These are phyloP conservation scores for Leucophenga maculata DNA, from an alignment of 2,888 invertebrate genomes.

Conservation along the genomic window DNA sequence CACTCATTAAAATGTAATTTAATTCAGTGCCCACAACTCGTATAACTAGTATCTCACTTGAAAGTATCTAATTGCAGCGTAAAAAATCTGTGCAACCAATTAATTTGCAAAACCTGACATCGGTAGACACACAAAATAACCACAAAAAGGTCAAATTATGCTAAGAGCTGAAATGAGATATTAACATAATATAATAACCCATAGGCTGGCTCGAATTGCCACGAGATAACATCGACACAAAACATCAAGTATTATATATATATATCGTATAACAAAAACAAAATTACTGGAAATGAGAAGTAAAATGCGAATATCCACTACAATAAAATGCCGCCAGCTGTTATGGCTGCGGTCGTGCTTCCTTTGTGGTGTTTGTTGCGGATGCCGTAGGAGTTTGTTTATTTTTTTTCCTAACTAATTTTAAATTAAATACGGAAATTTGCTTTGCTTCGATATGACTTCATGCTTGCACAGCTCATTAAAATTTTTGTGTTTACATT, in stretches of 20 bases:
- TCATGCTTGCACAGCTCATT: conserved; percentile 3
- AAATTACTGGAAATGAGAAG: background rate
- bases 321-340: background rate
- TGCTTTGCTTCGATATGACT: background rate
- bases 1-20: too few species aligned
- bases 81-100: conserved; percentile 24
- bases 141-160: background rate
- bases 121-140: conserved; percentile 8
- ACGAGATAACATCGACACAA: background rate
- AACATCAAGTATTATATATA: background rate
- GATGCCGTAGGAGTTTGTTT: background rate
- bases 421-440: conserved; percentile 1
- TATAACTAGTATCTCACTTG: too few species aligned
- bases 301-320: background rate
- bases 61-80: too few species aligned
- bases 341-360: background rate
- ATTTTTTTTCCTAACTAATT: background rate
- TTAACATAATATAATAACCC: conserved; percentile 20
- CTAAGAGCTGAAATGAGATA: background rate
- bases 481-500: background rate
- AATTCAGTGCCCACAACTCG: too few species aligned
- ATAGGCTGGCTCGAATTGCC: too few species aligned
- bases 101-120: background rate
- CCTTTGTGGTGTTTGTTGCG: background rate
- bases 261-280: background rate